A percentile compares a stretch with the other conserved stretches of the same genome.
phyloP scores from a whole-genome alignment of 1,140 invertebrate species.

The Colletes latitarsis region DNA sequence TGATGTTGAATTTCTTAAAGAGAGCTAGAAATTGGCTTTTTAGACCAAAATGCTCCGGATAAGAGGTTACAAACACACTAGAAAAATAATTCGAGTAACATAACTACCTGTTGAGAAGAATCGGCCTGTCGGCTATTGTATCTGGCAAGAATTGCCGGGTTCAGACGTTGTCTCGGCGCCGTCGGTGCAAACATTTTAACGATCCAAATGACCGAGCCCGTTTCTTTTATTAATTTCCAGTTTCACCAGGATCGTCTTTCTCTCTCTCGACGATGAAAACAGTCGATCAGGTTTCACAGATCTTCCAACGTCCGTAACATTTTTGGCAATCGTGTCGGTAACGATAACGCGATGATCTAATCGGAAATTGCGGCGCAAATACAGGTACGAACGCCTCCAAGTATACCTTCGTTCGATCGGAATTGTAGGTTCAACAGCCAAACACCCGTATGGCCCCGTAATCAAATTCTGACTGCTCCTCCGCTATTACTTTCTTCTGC shows the following conservation, averaged over 20 bases:
- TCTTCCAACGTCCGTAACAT: background rate
- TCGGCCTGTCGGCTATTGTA: slow-evolving; percentile 57
- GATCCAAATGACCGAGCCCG: background rate
- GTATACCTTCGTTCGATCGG: no score
- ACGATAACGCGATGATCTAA: no score
- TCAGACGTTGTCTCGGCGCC: slow-evolving; percentile 65
- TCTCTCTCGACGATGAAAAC: background rate
- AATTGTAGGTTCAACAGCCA: no score
- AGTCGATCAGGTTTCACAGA: background rate
- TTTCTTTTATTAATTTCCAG: slow-evolving; percentile 24
- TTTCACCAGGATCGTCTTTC: background rate
- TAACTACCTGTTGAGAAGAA: slow-evolving; percentile 52
- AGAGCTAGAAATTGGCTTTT: no score
- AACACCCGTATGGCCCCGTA: no score
- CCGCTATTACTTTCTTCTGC: no score
- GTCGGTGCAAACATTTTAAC: slow-evolving; percentile 55
- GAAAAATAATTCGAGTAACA: background rate
- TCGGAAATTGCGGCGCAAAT: background rate
- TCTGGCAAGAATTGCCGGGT: slow-evolving; percentile 70
- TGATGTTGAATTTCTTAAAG: no score
- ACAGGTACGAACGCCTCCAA: background rate
- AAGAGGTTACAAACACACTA: background rate
- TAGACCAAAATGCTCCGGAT: no score
- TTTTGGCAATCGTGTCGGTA: background rate
- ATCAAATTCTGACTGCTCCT: background rate